phyloP scores from a whole-genome alignment of 2,797 vertebrate species.

The Eulemur mongoz region DNA sequence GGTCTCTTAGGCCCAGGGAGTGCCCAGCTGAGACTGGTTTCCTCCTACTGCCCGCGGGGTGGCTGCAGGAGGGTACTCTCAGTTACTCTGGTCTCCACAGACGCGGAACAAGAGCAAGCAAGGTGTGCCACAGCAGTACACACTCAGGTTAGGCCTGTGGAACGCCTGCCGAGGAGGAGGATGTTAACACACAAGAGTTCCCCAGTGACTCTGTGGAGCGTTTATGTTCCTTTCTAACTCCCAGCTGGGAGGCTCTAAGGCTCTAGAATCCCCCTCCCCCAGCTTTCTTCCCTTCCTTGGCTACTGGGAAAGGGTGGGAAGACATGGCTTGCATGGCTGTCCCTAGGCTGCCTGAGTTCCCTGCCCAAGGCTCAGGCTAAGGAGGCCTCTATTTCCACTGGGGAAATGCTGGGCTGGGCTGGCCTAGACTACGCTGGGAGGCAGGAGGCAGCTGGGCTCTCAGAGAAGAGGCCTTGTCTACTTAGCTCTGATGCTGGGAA shows the following conservation, averaged over 20 bases:
- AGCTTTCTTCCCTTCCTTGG: neutral
- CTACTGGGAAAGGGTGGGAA: neutral
- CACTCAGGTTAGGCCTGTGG: neutral
- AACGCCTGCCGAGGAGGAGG: neutral
- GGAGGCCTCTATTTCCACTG: neutral
- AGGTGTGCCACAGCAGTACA: neutral
- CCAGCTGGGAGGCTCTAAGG: neutral
- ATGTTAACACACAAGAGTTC: neutral
- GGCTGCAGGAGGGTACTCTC: neutral
- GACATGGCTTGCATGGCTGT: neutral
- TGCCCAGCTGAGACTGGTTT: neutral
- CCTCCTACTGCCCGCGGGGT: neutral
- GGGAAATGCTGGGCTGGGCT: neutral
- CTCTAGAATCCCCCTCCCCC: neutral
- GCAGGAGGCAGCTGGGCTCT: neutral
- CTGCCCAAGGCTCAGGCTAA: neutral
- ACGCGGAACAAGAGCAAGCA: neutral
- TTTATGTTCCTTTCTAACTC: neutral
- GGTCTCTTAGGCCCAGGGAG: neutral
- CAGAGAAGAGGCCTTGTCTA: neutral
- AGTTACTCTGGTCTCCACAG: neutral
- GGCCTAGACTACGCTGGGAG: neutral
- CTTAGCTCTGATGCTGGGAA: slow-evolving; percentile 8
- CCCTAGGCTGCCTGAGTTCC: neutral
- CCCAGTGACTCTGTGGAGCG: neutral